Evolutionary conservation across 2,113 vertebrate genomes (phyloP).

Genomic region (Mormyrus iriodes): DNA sequence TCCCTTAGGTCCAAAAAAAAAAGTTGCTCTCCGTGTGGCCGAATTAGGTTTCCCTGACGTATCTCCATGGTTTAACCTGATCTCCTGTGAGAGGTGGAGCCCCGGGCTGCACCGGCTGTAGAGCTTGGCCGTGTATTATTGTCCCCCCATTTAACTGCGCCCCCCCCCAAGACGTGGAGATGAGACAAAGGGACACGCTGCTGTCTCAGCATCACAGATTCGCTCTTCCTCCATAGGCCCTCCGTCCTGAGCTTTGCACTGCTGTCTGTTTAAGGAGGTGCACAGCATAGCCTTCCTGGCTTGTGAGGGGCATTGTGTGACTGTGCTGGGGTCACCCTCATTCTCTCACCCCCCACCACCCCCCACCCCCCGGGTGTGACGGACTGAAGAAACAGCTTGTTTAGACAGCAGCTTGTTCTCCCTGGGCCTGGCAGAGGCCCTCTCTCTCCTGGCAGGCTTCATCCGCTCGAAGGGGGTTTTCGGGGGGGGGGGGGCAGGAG

Average conservation of each 20-base stretch:
- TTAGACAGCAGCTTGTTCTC: constrained; percentile 76
- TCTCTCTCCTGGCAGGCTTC: constrained; percentile 73
- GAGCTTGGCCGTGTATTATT: neutral
- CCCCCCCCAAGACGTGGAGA: neutral
- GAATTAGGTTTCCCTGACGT: constrained; percentile 10
- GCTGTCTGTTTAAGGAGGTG: neutral
- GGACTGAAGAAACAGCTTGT: constrained; percentile 67
- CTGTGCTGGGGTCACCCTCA: neutral
- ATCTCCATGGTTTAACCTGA: constrained; percentile 24
- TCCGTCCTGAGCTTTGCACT: neutral
- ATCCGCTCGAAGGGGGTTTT: neutral
- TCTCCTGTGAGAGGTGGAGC: constrained; percentile 9
- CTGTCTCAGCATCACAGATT: neutral
- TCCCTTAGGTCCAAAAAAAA: constrained; percentile 8
- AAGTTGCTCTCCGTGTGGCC: neutral
- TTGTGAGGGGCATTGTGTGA: neutral
- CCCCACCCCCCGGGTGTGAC: neutral
- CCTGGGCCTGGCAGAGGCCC: constrained; percentile 68
- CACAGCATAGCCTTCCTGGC: neutral
- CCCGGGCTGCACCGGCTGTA: neutral
- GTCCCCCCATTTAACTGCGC: neutral
- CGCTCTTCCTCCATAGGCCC: neutral
- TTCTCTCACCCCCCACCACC: neutral
- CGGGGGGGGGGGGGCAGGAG: constrained; percentile 48
- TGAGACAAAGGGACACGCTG: neutral